Conservation (phyloP, 2,797 vertebrate species). For the Sebastes variabilis region DNA sequence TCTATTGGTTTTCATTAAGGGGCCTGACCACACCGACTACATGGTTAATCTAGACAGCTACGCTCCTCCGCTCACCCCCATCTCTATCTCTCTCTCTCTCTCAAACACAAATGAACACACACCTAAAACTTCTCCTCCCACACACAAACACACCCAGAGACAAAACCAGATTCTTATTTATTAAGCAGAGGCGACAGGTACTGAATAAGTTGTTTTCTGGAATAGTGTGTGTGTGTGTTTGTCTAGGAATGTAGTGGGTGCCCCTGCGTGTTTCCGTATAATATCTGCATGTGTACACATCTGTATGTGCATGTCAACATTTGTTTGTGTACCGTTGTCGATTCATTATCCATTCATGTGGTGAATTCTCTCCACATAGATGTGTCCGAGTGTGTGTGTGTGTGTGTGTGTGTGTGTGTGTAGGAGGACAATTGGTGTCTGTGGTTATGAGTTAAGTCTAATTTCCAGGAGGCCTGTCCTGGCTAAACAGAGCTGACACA, state of each 20-base stretch:
- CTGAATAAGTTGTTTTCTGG: constrained; percentile 91
- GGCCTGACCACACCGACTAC: constrained; percentile 80
- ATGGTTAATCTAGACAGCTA: constrained; percentile 95
- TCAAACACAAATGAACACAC: constrained; percentile 75
- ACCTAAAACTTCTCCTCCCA: constrained; percentile 57
- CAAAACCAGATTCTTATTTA: constrained; percentile 98
- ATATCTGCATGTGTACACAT: background rate
- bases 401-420: background rate
- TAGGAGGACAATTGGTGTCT: constrained; percentile 71
- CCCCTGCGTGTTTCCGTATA: background rate
- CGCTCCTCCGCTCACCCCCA: constrained; percentile 48
- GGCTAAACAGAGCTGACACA: constrained; percentile 81
- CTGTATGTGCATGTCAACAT: background rate
- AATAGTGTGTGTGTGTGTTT: constrained; percentile 21
- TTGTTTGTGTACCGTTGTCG: background rate
- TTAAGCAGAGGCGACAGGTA: constrained; percentile 94
- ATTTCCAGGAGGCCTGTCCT: constrained; percentile 79
- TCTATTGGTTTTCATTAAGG: constrained; percentile 99
- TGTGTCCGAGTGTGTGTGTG: constrained; percentile 1
- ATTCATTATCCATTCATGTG: background rate
- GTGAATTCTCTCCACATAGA: background rate
- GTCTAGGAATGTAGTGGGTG: background rate
- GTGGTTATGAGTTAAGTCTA: constrained; percentile 83
- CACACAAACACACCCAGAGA: constrained; percentile 57
- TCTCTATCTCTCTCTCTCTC: constrained; percentile 27